Evolutionary conservation across 2,888 invertebrate genomes (phyloP), one percentile per base, ranked within the genome.

Genomic region (Holacanthella duospinosa): DNA sequence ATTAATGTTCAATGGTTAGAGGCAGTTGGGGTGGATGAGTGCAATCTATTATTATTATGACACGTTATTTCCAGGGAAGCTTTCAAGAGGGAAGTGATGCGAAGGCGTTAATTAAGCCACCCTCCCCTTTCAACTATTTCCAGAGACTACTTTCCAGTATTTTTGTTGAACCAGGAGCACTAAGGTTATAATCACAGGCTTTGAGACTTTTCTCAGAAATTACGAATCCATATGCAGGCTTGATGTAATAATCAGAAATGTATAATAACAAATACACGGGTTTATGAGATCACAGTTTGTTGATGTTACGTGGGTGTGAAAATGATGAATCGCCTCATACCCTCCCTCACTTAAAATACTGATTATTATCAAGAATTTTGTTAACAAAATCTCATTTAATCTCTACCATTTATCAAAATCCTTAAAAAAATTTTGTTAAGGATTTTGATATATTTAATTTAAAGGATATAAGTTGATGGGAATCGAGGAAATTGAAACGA

Each of bases 321-420:
- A 48, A n/a, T 48, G 48, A 48, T 48, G 48, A 9, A 48, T 48
- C 48, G n/a, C 48, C 48, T n/a, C n/a, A n/a, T n/a, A n/a, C n/a
- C n/a, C n/a, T n/a, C n/a, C n/a, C n/a, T n/a, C n/a, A n/a, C n/a
- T n/a, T 4, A 48, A 9, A 48, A 4, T 21, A 48, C 12, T 4
- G 4, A 9, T 16, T 48, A n/a, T n/a, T 48, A 9, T 4, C 6
- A 4, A 48, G n/a, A 48, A 48, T 48, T 21, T 21, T n/a, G 16
- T 21, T 21, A n/a, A n/a, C n/a, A n/a, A n/a, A n/a, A n/a, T n/a
- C n/a, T 48, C 21, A 16, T 48, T 21, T 48, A 9, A 36, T 16
- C 36, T 36, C 6, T 36, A 12, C 36, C 36, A 36, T 12, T 36
- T 36, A 12, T 36, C 16, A 36, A n/a, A n/a, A n/a, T n/a, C n/a